Evolutionary conservation across 2,113 vertebrate genomes (phyloP), one percentile per base, ranked within the genome.

Genomic region (Nicator chloris): DNA sequence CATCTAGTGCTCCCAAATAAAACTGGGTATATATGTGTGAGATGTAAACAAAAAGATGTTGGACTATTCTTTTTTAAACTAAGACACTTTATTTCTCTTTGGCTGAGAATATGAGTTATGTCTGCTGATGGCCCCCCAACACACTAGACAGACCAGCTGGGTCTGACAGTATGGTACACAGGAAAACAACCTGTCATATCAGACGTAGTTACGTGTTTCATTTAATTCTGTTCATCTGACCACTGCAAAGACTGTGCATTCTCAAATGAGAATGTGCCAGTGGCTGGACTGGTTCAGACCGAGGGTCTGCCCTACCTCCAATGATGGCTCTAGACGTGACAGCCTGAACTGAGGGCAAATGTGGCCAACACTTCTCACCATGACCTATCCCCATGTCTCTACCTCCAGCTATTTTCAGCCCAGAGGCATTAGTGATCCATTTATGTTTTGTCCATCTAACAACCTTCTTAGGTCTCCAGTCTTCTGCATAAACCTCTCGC

Each of bases 261-360:
- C 27, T 72, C 31, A 68, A 31, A 35, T 8, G 30, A 70, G 37
- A 63, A 31, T 8, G 16, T 7, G 11, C 2, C 0, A 80, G 45
- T 18, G 12, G 28, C 39, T 10, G 6, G 31, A 61, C 31, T 35
- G 28, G 28, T 33, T 85, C 66, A 69, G 66, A 45, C 7, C 0
- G 0, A 72, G 26, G 7, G 11, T 26, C 31, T 73, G 40, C 23
- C 28, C 42, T 22, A 37, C 15, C n/a, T 76, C 59, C 50, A 77
- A 5, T 0, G 2, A 60, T 1, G 33, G 33, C 42, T 78, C 28
- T 8, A 33, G 11, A 28, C 0, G 0, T 39, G 47, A 92, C 7
- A 60, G 56, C 31, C 56, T 0, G 0, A 91, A 59, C 31, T 5
- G 37, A 77, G 20, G 35, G 21, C 49, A 56, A 82, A 23, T 0